Evolutionary conservation across 2,113 vertebrate species (phyloP).

Genomic region (Solea solea): DNA sequence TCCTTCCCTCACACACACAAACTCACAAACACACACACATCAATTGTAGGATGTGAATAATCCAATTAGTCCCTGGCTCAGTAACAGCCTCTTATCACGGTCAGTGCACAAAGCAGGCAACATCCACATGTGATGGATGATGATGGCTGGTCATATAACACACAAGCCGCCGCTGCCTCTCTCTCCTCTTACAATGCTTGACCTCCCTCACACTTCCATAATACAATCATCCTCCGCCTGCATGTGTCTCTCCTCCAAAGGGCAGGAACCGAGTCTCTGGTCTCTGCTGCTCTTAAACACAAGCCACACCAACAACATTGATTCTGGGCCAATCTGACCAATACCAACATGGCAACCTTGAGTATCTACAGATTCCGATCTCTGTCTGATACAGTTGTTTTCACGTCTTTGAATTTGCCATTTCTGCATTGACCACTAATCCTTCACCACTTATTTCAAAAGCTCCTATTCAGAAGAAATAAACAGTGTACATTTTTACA

Average conservation of each 20-base stretch:
- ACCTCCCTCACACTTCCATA: slow-evolving; percentile 53
- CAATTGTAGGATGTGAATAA: slow-evolving; percentile 77
- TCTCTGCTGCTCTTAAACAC: slow-evolving; percentile 12
- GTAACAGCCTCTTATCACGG: slow-evolving; percentile 76
- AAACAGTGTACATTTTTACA: too few species aligned
- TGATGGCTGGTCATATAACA: slow-evolving; percentile 57
- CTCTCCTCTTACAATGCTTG: slow-evolving; percentile 46
- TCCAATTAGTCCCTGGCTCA: slow-evolving; percentile 75
- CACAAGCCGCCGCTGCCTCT: slow-evolving; percentile 18
- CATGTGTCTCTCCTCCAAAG: slow-evolving; percentile 43
- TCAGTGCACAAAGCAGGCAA: slow-evolving; percentile 70
- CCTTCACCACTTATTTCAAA: too few species aligned
- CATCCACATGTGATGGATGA: slow-evolving; percentile 64
- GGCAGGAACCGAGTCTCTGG: slow-evolving; percentile 7
- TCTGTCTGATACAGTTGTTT: too few species aligned
- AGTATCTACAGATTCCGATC: too few species aligned
- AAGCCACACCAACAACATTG: slow-evolving; percentile 11
- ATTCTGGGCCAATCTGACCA: not conserved
- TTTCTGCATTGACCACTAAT: too few species aligned
- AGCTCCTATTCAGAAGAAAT: too few species aligned
- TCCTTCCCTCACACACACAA: not conserved
- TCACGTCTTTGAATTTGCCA: too few species aligned
- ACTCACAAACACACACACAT: slow-evolving; percentile 1
- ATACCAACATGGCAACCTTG: not conserved
- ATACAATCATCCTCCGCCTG: slow-evolving; percentile 34